phyloP scores from a whole-genome alignment of 2,797 vertebrate genomes.

The Molothrus ater region DNA sequence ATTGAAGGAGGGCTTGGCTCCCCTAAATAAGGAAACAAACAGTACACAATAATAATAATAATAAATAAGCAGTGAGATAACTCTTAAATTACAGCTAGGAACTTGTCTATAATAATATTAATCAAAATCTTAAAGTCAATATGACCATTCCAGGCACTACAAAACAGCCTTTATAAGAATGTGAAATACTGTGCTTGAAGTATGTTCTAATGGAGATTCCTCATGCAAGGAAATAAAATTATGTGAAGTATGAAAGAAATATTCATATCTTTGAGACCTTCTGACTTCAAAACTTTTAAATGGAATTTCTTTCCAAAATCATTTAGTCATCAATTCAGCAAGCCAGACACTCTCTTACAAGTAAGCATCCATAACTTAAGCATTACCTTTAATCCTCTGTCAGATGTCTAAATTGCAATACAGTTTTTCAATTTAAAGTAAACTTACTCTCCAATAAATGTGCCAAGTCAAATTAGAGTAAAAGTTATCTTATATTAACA shows the following conservation, averaged over 20 bases:
- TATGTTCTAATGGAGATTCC: neutral
- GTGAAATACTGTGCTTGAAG: neutral
- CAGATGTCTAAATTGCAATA: neutral
- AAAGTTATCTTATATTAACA: neutral
- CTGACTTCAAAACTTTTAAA: neutral
- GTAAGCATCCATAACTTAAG: neutral
- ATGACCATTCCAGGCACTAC: neutral
- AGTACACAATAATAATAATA: neutral
- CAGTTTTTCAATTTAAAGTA: neutral
- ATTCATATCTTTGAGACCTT: neutral
- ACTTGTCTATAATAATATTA: neutral
- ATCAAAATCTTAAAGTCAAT: neutral
- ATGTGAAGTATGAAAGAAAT: neutral
- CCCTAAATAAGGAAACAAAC: conserved; percentile 74
- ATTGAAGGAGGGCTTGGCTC: conserved; percentile 95
- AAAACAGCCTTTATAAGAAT: neutral
- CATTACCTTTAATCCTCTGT: neutral
- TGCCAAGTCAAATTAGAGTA: neutral
- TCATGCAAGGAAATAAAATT: neutral
- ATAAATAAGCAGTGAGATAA: neutral
- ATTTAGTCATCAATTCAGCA: neutral
- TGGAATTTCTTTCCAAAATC: neutral
- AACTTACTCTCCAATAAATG: neutral
- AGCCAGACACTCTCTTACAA: neutral
- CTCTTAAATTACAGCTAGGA: neutral